A percentile compares a stretch with the other conserved stretches of the same genome.
These are phyloP conservation scores for Platerodrilus igneus DNA, from an alignment of 2,888 invertebrate genomes.

Conservation along the genomic window DNA sequence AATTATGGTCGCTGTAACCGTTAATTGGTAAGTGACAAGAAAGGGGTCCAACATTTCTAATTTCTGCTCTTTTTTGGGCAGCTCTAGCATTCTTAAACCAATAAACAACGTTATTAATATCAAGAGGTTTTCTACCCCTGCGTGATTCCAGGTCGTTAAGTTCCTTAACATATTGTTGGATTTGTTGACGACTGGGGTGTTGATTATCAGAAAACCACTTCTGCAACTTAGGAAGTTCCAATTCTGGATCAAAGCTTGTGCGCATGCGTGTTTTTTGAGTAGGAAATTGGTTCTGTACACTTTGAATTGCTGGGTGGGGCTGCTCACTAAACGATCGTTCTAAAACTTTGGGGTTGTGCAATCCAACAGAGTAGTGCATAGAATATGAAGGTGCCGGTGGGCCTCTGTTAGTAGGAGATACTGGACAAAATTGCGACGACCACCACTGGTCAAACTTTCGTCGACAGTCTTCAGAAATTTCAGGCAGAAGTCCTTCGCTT, in stretches of 20 bases:
- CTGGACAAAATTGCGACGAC: slow-evolving; percentile 67
- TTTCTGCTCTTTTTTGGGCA: slow-evolving; percentile 87
- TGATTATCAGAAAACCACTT: slow-evolving; percentile 97
- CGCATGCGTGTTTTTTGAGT: slow-evolving; percentile 91
- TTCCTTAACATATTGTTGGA: slow-evolving; percentile 92
- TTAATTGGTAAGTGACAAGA: slow-evolving; percentile 59
- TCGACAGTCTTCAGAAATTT: slow-evolving; percentile 77
- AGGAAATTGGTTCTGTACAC: slow-evolving; percentile 69
- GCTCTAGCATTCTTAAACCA: slow-evolving; percentile 98
- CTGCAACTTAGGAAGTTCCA: slow-evolving; percentile 93
- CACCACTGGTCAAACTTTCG: slow-evolving; percentile 92
- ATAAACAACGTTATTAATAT: slow-evolving; percentile 93
- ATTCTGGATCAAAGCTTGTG: slow-evolving; percentile 94
- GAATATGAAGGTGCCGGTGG: slow-evolving; percentile 50
- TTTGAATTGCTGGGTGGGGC: slow-evolving; percentile 71
- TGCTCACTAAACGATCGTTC: slow-evolving; percentile 55
- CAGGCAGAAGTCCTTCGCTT: slow-evolving; percentile 62
- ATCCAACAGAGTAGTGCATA: slow-evolving; percentile 50
- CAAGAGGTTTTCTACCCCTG: slow-evolving; percentile 86
- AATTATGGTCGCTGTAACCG: slow-evolving; percentile 63
- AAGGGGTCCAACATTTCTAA: slow-evolving; percentile 58
- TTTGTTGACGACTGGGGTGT: slow-evolving; percentile 94
- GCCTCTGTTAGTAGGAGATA: slow-evolving; percentile 42
- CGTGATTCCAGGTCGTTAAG: slow-evolving; percentile 89
- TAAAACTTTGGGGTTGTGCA: slow-evolving; percentile 41